Base-by-base conservation (phyloP, 2,113 vertebrate genomes). In the Panurus biarmicus region DNA sequence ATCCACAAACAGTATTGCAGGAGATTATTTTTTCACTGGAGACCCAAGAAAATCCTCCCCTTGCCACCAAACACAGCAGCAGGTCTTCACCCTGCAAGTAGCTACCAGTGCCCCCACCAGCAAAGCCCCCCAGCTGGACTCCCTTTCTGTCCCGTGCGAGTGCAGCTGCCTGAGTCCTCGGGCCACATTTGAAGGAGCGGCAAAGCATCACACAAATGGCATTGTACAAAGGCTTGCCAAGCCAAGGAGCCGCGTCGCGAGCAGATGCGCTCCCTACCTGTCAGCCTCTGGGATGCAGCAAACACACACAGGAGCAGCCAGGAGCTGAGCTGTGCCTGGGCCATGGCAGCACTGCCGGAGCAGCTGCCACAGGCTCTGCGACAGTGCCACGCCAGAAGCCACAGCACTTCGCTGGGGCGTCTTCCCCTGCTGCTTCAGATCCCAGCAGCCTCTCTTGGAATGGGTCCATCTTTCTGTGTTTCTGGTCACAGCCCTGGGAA, bases 251-350 rank as follows among this genome's bases (percentile, higher is more conserved):
- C 4, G 0, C 14, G 9, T 28, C 1, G 0, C 20, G 4, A 11
- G 6, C 70, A 75, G 73, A 38, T 62, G 40, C 10, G 0, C 5
- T 48, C 57, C 95, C 62, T 96, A 98, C 97, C 97, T 97, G 96
- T 78, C 53, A 51, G 84, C 51, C 77, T 86, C 65, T 60, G 95
- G 76, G 72, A 90, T 44, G 62, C 81, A 44, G 94, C 89, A 23
- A 95, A 38, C 64, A 76, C 16, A 1, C 61, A 80, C 5, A 97
- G 88, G 61, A 96, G 25, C 60, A 97, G 92, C 84, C 93, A 97
- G 66, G 51, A 14, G 19, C 86, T 54, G 76, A 95, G n/a, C 60
- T 14, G 78, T 31, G 25, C 56, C 11, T 3, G 82, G 47, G 60
- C 64, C 94, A 96, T 94, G 7, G 64, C 53, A 31, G 94, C 90